These are phyloP conservation scores for Troides helena DNA, from an alignment of 2,888 invertebrate genomes.

Conservation along the genomic window DNA sequence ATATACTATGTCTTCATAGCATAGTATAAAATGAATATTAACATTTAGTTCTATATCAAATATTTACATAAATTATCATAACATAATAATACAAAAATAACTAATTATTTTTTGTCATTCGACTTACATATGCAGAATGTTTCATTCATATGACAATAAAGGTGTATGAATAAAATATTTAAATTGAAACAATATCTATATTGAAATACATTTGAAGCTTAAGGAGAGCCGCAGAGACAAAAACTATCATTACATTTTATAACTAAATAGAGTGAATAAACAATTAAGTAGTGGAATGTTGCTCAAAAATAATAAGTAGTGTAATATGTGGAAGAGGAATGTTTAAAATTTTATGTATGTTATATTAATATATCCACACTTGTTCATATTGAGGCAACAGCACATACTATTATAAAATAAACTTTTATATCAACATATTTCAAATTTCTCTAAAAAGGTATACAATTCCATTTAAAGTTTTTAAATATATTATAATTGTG, in stretches of 20 bases:
- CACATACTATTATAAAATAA: neutral
- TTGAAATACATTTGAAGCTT: neutral
- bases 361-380: neutral
- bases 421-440: neutral
- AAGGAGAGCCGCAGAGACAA: neutral
- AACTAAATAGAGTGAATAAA: slow-evolving; percentile 8
- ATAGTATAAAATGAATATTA: no score
- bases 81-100: slow-evolving; percentile 19
- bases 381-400: neutral
- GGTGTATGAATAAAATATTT: neutral
- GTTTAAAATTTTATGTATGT: neutral
- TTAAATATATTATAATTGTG: neutral
- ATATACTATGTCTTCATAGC: no score
- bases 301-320: slow-evolving; percentile 10
- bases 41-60: neutral
- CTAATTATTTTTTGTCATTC: neutral
- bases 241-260: neutral
- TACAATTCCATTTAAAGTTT: neutral
- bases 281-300: slow-evolving; percentile 30
- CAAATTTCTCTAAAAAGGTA: neutral
- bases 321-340: neutral
- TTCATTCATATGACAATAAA: neutral
- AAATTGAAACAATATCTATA: neutral
- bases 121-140: neutral
- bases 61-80: slow-evolving; percentile 23